Evolutionary conservation across 2,797 vertebrate species (phyloP).

Genomic region (Trichosurus vulpecula): DNA sequence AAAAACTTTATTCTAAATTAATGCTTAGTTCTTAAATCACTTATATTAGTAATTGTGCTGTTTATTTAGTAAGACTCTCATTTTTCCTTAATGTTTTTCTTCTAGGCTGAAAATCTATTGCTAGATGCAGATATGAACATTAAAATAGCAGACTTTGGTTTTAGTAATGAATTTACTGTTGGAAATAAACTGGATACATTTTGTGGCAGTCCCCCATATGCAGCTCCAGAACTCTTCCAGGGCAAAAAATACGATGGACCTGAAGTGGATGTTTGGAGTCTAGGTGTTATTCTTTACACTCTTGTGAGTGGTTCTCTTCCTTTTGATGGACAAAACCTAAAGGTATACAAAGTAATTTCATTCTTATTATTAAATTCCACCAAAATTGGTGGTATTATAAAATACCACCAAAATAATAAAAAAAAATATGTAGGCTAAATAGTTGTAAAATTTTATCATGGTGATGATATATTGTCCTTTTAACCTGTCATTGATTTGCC

Average conservation of each 20-base stretch:
- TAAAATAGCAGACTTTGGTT: conserved; percentile 99
- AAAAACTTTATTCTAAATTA: conserved; percentile 53
- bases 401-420: neutral
- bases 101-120: conserved; percentile 96
- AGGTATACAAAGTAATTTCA: conserved; percentile 84
- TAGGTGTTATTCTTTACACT: conserved; percentile 98
- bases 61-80: conserved; percentile 65
- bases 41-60: conserved; percentile 38
- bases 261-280: conserved; percentile 98
- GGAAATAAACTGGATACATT: conserved; percentile 99
- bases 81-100: conserved; percentile 76
- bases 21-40: conserved; percentile 46
- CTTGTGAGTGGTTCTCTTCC: conserved; percentile 98
- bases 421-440: neutral
- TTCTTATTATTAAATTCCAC: neutral
- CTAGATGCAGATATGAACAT: conserved; percentile 99
- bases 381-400: neutral
- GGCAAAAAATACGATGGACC: conserved; percentile 99
- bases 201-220: conserved; percentile 97
- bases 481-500: conserved; percentile 44
- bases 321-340: conserved; percentile 98
- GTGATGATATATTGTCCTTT: conserved; percentile 25
- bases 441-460: neutral
- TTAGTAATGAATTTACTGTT: conserved; percentile 98
- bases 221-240: conserved; percentile 98